Conservation (phyloP, 2,888 invertebrate genomes). For the Eilema sororculum region DNA sequence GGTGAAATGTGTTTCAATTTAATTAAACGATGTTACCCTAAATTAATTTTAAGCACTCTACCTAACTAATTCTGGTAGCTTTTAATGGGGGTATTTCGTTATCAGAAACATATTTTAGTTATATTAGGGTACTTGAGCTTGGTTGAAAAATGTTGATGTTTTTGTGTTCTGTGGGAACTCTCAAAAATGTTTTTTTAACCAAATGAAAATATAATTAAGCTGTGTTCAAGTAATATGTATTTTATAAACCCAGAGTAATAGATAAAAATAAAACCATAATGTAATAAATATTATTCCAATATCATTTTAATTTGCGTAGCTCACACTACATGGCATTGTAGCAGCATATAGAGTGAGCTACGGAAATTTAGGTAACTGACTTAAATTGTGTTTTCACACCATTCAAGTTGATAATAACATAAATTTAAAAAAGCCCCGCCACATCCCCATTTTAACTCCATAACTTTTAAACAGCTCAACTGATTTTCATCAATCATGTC, state of each 20-base stretch:
- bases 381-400: neutral
- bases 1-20: constrained; percentile 33
- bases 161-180: neutral
- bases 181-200: neutral
- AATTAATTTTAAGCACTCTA: constrained; percentile 29
- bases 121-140: neutral
- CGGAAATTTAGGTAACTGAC: neutral
- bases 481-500: no score
- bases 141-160: neutral
- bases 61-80: constrained; percentile 34
- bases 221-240: no score
- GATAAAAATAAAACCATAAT: no score
- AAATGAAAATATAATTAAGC: no score
- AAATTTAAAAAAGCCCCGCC: no score
- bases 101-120: neutral
- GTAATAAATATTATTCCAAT: no score
- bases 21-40: constrained; percentile 23
- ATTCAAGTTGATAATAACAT: neutral
- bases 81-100: constrained; percentile 19
- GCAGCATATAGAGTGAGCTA: no score
- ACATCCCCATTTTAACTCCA: no score
- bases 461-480: no score
- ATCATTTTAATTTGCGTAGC: no score
- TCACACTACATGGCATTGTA: no score
- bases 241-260: no score